These are phyloP conservation scores for Galerucella pusilla DNA, from an alignment of 2,888 invertebrate species.

Conservation along the genomic window DNA sequence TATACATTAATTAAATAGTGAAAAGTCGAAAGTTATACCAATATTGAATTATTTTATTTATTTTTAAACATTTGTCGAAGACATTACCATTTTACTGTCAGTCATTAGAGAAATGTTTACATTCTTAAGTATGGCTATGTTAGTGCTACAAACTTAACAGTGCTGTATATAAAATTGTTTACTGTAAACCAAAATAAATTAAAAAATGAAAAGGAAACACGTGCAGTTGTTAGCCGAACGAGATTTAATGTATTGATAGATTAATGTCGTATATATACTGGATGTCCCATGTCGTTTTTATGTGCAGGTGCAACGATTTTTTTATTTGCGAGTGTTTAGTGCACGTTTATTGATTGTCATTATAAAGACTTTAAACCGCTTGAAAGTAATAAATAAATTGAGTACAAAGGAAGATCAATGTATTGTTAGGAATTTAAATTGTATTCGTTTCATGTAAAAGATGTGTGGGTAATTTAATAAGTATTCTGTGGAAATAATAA, in stretches of 20 bases:
- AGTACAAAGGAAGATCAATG: no score
- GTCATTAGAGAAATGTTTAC: neutral
- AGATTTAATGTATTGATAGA: neutral
- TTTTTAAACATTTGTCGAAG: neutral
- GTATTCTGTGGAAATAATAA: no score
- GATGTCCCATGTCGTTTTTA: neutral
- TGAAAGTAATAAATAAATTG: no score
- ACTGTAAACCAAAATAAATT: neutral
- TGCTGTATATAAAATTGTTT: neutral
- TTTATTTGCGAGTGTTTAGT: no score
- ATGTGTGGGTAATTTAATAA: no score
- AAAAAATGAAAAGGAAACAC: neutral
- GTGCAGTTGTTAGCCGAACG: neutral
- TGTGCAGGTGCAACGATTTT: no score
- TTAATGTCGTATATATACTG: conserved; percentile 1
- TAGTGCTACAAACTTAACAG: neutral
- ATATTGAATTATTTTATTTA: neutral
- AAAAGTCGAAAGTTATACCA: no score
- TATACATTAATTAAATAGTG: no score
- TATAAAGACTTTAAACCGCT: no score
- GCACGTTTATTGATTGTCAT: no score
- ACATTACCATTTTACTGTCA: neutral
- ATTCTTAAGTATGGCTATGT: neutral
- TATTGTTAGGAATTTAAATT: no score
- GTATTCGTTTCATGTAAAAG: no score